Evolutionary conservation across 35 echinoderm and acorn worm genomes (phyloP).

Genomic region (Lytechinus pictus): DNA sequence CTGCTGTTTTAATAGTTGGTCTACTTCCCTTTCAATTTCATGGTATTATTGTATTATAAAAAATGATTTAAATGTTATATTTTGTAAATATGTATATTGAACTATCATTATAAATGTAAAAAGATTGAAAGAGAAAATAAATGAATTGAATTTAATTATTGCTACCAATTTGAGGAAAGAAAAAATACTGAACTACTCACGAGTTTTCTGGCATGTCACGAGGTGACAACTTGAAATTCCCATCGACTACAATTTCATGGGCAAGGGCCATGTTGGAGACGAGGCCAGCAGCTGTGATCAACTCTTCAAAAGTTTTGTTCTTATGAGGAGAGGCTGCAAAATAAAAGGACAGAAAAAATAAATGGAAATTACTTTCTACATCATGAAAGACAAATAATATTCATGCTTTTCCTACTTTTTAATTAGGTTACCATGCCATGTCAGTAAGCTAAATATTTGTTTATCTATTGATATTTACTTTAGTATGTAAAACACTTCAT

Average conservation of each 20-base stretch:
- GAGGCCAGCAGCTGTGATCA: slow-evolving; percentile 74
- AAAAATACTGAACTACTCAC: slow-evolving; percentile 64
- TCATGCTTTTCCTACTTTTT: background rate
- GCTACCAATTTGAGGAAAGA: background rate
- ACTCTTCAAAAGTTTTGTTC: slow-evolving; percentile 91
- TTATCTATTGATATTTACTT: too few relatives aligned
- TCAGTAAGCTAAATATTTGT: too few relatives aligned
- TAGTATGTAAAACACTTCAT: too few relatives aligned
- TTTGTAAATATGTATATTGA: too few relatives aligned
- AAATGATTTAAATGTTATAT: too few relatives aligned
- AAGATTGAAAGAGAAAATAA: too few relatives aligned
- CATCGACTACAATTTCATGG: slow-evolving; percentile 96
- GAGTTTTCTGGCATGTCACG: slow-evolving; percentile 86
- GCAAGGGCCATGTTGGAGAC: slow-evolving; percentile 87
- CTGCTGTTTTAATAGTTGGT: too few relatives aligned
- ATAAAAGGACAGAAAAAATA: background rate
- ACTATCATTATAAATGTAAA: too few relatives aligned
- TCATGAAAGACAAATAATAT: background rate
- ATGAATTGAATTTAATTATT: too few relatives aligned
- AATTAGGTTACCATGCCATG: too few relatives aligned
- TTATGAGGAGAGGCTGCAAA: slow-evolving; percentile 90
- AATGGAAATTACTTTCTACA: background rate
- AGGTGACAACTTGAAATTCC: slow-evolving; percentile 83
- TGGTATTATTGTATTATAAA: too few relatives aligned
- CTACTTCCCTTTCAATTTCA: too few relatives aligned